Conservation (phyloP, 23 tunicate genomes). For the Trididemnum nubilum region DNA sequence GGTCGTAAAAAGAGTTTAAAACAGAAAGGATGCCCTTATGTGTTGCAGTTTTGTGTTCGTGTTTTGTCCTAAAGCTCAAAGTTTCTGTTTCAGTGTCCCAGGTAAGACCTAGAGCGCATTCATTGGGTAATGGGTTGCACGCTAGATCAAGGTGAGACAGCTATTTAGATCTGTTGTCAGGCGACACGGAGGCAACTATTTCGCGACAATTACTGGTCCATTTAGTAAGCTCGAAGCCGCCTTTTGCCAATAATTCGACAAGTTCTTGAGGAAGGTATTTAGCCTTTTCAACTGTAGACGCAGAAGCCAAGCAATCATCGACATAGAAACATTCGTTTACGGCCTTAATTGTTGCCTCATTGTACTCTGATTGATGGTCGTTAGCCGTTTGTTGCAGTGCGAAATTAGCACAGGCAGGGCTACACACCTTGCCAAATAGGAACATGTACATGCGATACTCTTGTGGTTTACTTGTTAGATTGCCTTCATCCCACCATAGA, state of each 20-base stretch:
- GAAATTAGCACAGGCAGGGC: too few species aligned
- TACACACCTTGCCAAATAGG: too few species aligned
- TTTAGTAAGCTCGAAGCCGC: conserved; percentile 48
- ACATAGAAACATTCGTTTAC: conserved; percentile 62
- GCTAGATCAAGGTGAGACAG: not conserved
- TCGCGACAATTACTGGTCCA: conserved; percentile 47
- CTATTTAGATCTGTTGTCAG: conserved; percentile 36
- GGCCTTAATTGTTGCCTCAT: conserved; percentile 18
- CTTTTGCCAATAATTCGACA: not conserved
- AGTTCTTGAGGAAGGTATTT: conserved; percentile 28
- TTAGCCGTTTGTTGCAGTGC: too few species aligned
- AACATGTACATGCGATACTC: too few species aligned
- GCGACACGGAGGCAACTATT: conserved; percentile 22
- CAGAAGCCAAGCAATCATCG: conserved; percentile 46
- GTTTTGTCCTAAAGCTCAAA: conserved; percentile 19
- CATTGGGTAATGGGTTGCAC: conserved; percentile 23
- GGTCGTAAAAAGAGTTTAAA: conserved; percentile 38
- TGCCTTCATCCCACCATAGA: too few species aligned
- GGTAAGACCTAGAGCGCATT: conserved; percentile 47
- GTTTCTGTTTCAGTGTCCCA: conserved; percentile 59
- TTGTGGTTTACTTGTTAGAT: too few species aligned
- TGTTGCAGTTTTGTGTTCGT: not conserved
- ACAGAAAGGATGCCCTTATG: conserved; percentile 32
- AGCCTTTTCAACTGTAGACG: conserved; percentile 9
- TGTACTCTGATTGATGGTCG: too few species aligned